Evolutionary conservation across 2,888 invertebrate species (phyloP).

Genomic region (Andricus quercusramuli): DNA sequence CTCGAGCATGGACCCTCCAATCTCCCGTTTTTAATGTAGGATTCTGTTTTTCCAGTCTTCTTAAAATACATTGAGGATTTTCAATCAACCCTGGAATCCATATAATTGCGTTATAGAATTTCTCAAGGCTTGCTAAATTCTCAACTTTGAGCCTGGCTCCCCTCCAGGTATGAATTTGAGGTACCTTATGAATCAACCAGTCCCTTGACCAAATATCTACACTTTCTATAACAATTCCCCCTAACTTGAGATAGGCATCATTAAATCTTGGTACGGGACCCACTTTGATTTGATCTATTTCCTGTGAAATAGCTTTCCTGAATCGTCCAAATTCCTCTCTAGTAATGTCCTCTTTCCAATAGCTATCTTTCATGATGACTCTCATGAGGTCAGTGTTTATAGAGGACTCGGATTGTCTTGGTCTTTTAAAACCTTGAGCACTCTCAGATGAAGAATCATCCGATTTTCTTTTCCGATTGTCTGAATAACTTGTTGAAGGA

Average conservation of each 20-base stretch:
- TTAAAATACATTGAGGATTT: no score
- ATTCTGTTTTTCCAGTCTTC: no score
- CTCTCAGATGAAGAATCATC: neutral
- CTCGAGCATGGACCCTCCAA: neutral
- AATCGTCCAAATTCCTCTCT: neutral
- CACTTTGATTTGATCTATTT: neutral
- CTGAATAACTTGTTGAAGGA: neutral
- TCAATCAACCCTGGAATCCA: neutral
- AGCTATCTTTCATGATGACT: neutral
- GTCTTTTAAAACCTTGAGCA: neutral
- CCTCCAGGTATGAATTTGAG: neutral
- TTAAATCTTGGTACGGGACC: neutral
- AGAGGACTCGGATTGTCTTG: neutral
- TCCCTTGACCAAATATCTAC: constrained; percentile 12
- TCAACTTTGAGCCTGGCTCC: neutral
- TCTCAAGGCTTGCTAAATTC: neutral
- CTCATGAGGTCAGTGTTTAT: neutral
- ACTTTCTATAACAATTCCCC: neutral
- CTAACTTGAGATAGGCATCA: neutral
- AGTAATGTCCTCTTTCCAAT: neutral
- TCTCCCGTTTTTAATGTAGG: neutral
- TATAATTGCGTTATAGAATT: neutral
- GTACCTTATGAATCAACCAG: neutral
- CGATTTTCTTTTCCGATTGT: neutral
- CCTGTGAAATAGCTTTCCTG: neutral